These are phyloP conservation scores for Bombus superbus DNA, from an alignment of 1,140 invertebrate genomes.

Conservation along the genomic window DNA sequence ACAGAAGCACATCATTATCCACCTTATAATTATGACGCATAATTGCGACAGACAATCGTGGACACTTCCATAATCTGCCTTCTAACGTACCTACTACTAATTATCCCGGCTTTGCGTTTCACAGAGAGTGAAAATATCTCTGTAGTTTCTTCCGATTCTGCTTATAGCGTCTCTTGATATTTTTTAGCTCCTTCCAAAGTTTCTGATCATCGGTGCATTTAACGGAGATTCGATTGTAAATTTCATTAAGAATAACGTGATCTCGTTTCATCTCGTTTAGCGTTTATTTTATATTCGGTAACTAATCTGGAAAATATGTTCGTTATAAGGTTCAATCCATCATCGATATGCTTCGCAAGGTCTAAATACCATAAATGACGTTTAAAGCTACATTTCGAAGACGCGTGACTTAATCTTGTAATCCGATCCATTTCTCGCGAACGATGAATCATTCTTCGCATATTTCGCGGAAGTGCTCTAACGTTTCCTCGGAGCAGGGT, in stretches of 20 bases:
- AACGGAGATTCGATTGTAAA: neutral
- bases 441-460: conserved; percentile 58
- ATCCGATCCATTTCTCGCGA: conserved; percentile 30
- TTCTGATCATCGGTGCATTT: too few relatives aligned
- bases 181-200: neutral
- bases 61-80: neutral
- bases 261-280: neutral
- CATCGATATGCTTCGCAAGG: neutral
- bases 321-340: neutral
- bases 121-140: neutral
- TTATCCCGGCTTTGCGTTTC: conserved; percentile 2
- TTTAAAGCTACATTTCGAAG: conserved; percentile 27
- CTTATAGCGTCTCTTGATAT: neutral
- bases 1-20: conserved; percentile 55
- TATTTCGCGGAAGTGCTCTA: conserved; percentile 14
- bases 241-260: neutral
- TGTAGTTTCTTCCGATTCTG: too few relatives aligned
- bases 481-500: neutral
- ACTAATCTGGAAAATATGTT: neutral
- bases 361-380: neutral
- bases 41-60: conserved; percentile 51
- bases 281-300: too few relatives aligned
- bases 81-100: conserved; percentile 11
- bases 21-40: conserved; percentile 58
- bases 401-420: conserved; percentile 50